Conservation (phyloP, 2,113 vertebrate species). For the Aix galericulata region DNA sequence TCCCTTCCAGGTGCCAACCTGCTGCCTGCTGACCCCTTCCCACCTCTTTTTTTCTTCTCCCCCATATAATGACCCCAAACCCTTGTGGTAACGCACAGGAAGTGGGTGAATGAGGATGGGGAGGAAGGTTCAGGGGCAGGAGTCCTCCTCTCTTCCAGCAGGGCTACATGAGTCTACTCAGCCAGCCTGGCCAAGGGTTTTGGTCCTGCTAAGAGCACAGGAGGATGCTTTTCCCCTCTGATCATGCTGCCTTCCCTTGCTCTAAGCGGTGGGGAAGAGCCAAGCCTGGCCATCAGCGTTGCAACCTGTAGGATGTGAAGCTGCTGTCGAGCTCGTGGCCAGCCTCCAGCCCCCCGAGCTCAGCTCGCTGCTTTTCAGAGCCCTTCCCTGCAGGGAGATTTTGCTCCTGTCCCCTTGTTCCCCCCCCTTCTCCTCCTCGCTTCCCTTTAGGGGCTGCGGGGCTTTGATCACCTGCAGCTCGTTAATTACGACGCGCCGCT, state of each 20-base stretch:
- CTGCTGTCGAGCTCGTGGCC: neutral
- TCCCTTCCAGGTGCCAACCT: neutral
- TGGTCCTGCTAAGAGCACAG: neutral
- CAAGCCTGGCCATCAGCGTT: neutral
- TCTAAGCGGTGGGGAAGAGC: neutral
- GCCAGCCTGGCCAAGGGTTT: neutral
- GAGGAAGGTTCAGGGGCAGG: neutral
- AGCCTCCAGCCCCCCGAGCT: neutral
- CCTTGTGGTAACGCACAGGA: rapidly evolving
- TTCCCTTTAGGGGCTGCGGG: neutral
- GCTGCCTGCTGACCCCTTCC: neutral
- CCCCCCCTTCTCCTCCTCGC: neutral
- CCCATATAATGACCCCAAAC: neutral
- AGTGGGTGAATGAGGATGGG: neutral
- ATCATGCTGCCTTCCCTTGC: neutral
- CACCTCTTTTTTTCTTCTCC: neutral
- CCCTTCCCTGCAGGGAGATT: neutral
- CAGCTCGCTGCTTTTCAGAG: neutral
- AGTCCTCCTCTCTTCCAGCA: neutral
- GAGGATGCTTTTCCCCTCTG: rapidly evolving
- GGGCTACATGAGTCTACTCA: neutral
- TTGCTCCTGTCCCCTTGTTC: neutral
- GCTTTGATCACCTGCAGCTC: conserved; percentile 34
- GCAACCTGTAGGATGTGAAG: rapidly evolving
- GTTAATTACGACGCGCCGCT: neutral